phyloP scores from a whole-genome alignment of 1,140 invertebrate species.

The Drosophila ananassae region DNA sequence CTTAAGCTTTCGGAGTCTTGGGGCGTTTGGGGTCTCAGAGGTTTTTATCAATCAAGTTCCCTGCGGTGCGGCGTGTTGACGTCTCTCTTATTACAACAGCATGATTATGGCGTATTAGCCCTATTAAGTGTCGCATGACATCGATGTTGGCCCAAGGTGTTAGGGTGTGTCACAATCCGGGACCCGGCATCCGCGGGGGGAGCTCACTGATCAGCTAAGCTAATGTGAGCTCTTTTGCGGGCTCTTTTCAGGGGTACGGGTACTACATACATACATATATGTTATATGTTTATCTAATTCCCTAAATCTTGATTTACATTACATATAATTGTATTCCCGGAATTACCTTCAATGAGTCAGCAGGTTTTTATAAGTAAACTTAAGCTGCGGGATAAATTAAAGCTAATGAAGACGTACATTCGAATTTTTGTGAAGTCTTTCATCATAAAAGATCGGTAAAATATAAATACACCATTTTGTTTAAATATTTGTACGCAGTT shows the following conservation, averaged over 20 bases:
- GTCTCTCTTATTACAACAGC: conserved; percentile 79
- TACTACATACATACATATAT: no score
- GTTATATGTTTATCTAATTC: not conserved
- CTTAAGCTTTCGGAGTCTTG: conserved; percentile 1
- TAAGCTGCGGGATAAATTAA: no score
- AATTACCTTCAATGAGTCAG: not conserved
- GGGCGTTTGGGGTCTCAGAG: not conserved
- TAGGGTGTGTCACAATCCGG: conserved; percentile 67
- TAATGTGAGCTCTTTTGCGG: not conserved
- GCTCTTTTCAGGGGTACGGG: not conserved
- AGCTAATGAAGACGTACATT: no score
- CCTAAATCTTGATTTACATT: not conserved
- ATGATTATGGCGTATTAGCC: conserved; percentile 77
- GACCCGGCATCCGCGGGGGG: not conserved
- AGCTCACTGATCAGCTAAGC: conserved; percentile 18
- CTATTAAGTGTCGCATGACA: conserved; percentile 65
- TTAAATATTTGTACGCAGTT: no score
- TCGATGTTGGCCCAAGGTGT: conserved; percentile 60
- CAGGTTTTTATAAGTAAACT: not conserved
- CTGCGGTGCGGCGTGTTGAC: conserved; percentile 76
- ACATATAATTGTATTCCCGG: conserved; percentile 6
- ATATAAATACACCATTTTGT: no score
- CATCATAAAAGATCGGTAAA: no score
- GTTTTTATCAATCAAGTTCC: conserved; percentile 77
- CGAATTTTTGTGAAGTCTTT: no score